Evolutionary conservation across 2,113 vertebrate species (phyloP).

Genomic region (Rhineura floridana): DNA sequence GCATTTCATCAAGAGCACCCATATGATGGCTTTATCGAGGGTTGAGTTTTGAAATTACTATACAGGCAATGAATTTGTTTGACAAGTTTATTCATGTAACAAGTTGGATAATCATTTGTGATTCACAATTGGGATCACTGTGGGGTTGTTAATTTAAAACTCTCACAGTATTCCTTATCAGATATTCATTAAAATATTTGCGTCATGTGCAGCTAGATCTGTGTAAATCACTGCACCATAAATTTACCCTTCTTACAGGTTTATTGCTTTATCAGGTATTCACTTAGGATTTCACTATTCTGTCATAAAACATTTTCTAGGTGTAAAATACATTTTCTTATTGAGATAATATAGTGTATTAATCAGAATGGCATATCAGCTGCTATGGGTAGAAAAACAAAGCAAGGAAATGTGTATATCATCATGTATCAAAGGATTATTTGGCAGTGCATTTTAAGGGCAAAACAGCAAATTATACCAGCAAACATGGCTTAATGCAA

Average conservation of each 20-base stretch:
- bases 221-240: constrained; percentile 55
- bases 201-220: constrained; percentile 51
- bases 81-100: constrained; percentile 69
- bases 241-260: constrained; percentile 57
- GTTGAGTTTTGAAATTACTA: constrained; percentile 46
- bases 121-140: constrained; percentile 62
- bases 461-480: constrained; percentile 18
- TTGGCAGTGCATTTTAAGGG: constrained; percentile 25
- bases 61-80: constrained; percentile 60
- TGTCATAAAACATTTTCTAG: constrained; percentile 45
- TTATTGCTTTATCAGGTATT: constrained; percentile 58
- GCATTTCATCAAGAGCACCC: constrained; percentile 42
- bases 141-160: constrained; percentile 65
- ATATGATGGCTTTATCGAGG: constrained; percentile 34
- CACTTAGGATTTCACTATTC: constrained; percentile 57
- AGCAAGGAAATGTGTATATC: constrained; percentile 24
- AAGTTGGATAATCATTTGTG: constrained; percentile 65
- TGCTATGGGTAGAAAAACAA: constrained; percentile 17
- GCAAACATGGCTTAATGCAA: neutral
- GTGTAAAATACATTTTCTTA: constrained; percentile 51
- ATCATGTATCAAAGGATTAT: constrained; percentile 16
- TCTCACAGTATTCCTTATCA: constrained; percentile 60
- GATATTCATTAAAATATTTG: constrained; percentile 60
- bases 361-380: neutral
- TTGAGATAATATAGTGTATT: constrained; percentile 28